Percentiles rank a stretch among this genome's conserved stretches.
These are phyloP conservation scores for Bambusicola thoracicus DNA, from an alignment of 2,113 vertebrate genomes.

Conservation along the genomic window DNA sequence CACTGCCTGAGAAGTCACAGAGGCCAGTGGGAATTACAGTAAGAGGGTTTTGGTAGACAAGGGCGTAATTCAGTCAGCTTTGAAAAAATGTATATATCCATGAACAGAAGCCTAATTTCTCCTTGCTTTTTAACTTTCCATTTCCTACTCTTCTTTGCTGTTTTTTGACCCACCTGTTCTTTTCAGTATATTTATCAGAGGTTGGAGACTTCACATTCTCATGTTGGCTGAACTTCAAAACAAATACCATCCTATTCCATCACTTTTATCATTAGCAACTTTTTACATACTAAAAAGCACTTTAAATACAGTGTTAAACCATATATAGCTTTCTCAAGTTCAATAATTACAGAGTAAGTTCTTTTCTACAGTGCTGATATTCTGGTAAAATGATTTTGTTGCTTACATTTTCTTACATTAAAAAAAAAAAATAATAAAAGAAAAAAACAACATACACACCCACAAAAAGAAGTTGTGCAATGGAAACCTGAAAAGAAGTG, in stretches of 20 bases:
- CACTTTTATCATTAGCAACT: slow-evolving; percentile 45
- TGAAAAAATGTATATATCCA: not conserved
- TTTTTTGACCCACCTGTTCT: slow-evolving; percentile 29
- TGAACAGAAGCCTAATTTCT: slow-evolving; percentile 47
- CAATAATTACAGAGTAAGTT: not conserved
- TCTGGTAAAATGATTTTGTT: not conserved
- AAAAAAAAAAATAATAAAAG: not conserved
- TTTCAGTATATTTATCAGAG: slow-evolving; percentile 14
- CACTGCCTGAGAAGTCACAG: slow-evolving; percentile 34
- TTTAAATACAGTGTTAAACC: slow-evolving; percentile 38
- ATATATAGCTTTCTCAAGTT: not conserved
- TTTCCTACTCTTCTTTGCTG: slow-evolving; percentile 35
- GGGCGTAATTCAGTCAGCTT: slow-evolving; percentile 64
- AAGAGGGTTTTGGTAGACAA: slow-evolving; percentile 70
- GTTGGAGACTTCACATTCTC: slow-evolving; percentile 16
- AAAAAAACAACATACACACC: too few species aligned
- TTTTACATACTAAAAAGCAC: slow-evolving; percentile 53
- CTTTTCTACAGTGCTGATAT: not conserved
- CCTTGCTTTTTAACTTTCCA: not conserved
- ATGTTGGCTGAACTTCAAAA: slow-evolving; percentile 53
- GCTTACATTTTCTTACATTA: not conserved
- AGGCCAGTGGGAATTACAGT: slow-evolving; percentile 58
- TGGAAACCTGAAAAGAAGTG: not conserved
- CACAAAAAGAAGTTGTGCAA: not conserved
- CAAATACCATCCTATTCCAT: slow-evolving; percentile 48